These are phyloP conservation scores for Orius insidiosus DNA, from an alignment of 1,140 invertebrate genomes.

Conservation along the genomic window DNA sequence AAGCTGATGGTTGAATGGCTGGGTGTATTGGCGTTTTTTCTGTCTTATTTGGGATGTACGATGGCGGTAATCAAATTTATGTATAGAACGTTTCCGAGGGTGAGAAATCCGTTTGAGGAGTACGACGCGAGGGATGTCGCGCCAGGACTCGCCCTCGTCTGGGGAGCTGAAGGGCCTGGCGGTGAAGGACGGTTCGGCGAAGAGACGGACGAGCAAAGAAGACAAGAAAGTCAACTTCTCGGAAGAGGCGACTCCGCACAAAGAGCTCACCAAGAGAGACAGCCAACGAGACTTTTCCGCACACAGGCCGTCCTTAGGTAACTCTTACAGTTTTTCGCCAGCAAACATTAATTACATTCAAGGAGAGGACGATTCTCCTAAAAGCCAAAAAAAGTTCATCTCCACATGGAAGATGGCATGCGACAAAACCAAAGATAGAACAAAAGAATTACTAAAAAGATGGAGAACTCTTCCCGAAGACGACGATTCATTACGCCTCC, in stretches of 20 bases:
- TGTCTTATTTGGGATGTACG: too few relatives aligned
- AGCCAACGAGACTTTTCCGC: not conserved
- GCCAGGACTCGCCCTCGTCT: too few relatives aligned
- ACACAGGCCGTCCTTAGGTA: not conserved
- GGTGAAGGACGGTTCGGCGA: too few relatives aligned
- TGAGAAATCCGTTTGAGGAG: too few relatives aligned
- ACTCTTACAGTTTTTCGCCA: not conserved
- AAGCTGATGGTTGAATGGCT: too few relatives aligned
- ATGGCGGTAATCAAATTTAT: too few relatives aligned
- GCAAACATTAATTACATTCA: slow-evolving; percentile 1
- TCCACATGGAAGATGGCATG: slow-evolving; percentile 49
- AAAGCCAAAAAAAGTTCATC: slow-evolving; percentile 45
- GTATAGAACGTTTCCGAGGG: too few relatives aligned
- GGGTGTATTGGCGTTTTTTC: too few relatives aligned
- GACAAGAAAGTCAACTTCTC: slow-evolving; percentile 11
- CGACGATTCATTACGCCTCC: slow-evolving; percentile 21
- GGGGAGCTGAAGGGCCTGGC: too few relatives aligned
- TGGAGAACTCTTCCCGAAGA: slow-evolving; percentile 44
- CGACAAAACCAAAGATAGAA: slow-evolving; percentile 46
- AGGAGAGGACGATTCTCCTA: slow-evolving; percentile 25
- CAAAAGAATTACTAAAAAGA: slow-evolving; percentile 44
- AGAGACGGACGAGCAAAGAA: slow-evolving; percentile 1
- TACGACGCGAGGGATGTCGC: too few relatives aligned
- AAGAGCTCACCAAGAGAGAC: slow-evolving; percentile 5
- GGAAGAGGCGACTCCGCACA: not conserved